Conservation (phyloP, 2,797 vertebrate genomes). For the Jordanella pulchra region DNA sequence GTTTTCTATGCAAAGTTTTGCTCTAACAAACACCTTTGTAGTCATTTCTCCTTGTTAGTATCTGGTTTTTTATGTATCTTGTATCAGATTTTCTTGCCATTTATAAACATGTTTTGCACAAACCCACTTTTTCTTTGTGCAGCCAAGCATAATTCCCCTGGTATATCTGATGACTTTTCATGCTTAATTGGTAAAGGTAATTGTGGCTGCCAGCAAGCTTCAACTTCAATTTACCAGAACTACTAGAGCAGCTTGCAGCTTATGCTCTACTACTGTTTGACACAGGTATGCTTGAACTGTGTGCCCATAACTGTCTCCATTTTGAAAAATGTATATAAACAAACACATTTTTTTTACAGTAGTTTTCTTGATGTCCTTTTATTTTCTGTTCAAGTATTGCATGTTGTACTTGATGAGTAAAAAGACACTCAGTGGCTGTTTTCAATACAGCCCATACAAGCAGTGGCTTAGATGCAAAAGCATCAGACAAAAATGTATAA, state of each 20-base stretch:
- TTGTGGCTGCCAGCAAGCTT: constrained; percentile 31
- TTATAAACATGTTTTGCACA: background rate
- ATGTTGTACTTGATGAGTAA: background rate
- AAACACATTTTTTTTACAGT: background rate
- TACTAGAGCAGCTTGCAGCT: background rate
- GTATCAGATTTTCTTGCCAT: background rate
- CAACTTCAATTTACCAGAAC: constrained; percentile 8
- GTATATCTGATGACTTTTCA: background rate
- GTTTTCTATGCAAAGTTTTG: too few species aligned
- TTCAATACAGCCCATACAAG: background rate
- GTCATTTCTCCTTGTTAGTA: background rate
- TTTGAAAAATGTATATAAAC: background rate
- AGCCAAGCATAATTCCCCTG: background rate
- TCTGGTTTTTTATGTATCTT: background rate
- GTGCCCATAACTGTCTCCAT: background rate
- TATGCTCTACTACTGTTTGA: background rate
- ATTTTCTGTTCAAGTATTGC: background rate
- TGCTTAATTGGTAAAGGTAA: constrained; percentile 39
- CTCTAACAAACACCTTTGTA: background rate
- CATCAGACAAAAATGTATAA: background rate
- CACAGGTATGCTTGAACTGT: background rate
- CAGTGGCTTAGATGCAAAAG: background rate
- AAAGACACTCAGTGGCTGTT: background rate
- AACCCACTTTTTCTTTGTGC: background rate
- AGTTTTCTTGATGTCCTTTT: background rate